Conservation (phyloP, 2,888 invertebrate species). For the Chalcis sispes region DNA sequence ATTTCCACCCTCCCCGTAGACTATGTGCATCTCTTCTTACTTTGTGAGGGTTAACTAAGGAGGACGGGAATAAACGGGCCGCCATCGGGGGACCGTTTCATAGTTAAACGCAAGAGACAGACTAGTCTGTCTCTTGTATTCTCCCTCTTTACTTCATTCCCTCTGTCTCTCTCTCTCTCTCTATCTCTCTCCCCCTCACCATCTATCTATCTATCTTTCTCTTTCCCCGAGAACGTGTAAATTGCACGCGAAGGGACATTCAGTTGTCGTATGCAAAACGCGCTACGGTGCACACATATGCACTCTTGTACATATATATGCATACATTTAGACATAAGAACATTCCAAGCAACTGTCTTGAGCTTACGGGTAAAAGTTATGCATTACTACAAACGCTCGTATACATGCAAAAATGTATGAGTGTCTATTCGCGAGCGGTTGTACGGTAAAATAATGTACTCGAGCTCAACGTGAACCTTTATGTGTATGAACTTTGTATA, state of each 20-base stretch:
- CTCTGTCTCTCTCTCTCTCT: background rate
- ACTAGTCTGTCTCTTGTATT: constrained; percentile 6
- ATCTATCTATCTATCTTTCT: background rate
- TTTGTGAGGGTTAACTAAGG: constrained; percentile 16
- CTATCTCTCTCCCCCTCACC: background rate
- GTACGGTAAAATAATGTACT: no score
- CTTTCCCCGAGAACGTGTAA: constrained; percentile 36
- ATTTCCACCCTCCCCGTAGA: constrained; percentile 7
- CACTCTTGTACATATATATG: background rate
- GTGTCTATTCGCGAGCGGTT: background rate
- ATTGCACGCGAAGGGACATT: constrained; percentile 39
- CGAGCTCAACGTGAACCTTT: no score
- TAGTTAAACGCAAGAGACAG: no score
- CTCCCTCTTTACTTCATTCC: background rate
- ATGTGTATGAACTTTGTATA: no score
- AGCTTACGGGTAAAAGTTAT: background rate
- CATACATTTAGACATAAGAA: constrained; percentile 1
- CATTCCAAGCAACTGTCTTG: constrained; percentile 11
- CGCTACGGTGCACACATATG: background rate
- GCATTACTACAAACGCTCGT: background rate
- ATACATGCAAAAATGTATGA: background rate
- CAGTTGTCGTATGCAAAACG: constrained; percentile 22
- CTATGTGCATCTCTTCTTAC: background rate
- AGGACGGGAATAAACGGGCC: constrained; percentile 37
- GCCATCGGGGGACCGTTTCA: constrained; percentile 33